phyloP scores from a whole-genome alignment of 2,113 vertebrate species.

The Tenebrosternarchus preto region DNA sequence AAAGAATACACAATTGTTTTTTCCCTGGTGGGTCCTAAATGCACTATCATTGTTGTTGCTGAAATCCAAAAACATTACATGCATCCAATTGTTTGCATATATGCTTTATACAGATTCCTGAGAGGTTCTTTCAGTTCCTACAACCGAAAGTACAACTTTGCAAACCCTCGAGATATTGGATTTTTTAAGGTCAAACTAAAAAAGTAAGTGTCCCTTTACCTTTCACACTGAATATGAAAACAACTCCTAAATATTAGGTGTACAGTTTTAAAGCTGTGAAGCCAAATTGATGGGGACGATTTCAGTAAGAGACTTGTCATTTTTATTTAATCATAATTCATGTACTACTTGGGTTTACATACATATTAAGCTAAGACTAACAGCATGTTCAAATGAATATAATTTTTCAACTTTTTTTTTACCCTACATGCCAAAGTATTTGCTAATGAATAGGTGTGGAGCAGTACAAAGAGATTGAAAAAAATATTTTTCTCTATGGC shows the following conservation, averaged over 20 bases:
- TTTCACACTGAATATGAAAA: background rate
- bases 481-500: too few relatives aligned
- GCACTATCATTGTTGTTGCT: background rate
- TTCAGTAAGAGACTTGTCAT: too few relatives aligned
- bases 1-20: background rate
- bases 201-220: conserved; percentile 64
- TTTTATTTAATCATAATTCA: too few relatives aligned
- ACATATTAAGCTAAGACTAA: too few relatives aligned
- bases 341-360: too few relatives aligned
- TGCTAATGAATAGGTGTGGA: too few relatives aligned
- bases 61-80: conserved; percentile 9
- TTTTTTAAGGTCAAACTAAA: conserved; percentile 66
- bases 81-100: background rate
- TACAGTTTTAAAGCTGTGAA: too few relatives aligned
- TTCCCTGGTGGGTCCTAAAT: background rate
- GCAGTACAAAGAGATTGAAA: too few relatives aligned
- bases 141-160: conserved; percentile 73
- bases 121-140: conserved; percentile 75
- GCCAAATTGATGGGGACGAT: too few relatives aligned
- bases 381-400: too few relatives aligned
- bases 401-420: too few relatives aligned
- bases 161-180: conserved; percentile 76
- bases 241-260: background rate
- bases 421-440: too few relatives aligned
- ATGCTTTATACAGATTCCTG: conserved; percentile 62